phyloP scores from a whole-genome alignment of 2,113 vertebrate genomes.

The Laticauda laticaudata region DNA sequence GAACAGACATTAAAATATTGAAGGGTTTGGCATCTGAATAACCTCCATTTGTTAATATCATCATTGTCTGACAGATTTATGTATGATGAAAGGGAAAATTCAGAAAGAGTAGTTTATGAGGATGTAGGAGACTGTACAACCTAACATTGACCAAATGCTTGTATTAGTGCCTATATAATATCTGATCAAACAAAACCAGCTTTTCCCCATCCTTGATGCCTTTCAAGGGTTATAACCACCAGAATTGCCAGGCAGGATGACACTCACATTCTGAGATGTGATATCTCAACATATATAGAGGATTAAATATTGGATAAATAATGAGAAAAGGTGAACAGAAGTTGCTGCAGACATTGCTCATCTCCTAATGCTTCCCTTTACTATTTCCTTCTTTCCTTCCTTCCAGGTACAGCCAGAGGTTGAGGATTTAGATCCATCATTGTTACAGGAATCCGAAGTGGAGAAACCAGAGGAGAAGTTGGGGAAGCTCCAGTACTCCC shows the following conservation, averaged over 20 bases:
- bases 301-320: not conserved
- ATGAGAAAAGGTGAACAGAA: not conserved
- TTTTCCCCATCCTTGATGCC: not conserved
- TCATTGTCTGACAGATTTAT: not conserved
- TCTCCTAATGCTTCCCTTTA: not conserved
- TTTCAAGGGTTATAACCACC: not conserved
- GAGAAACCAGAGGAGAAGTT: slow-evolving; percentile 68
- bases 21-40: not conserved
- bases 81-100: not conserved
- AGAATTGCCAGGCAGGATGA: not conserved
- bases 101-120: not conserved
- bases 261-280: not conserved
- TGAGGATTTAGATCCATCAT: slow-evolving; percentile 74
- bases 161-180: not conserved
- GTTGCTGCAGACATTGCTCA: not conserved
- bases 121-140: not conserved
- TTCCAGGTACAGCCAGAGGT: slow-evolving; percentile 74
- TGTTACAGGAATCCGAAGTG: slow-evolving; percentile 62
- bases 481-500: slow-evolving; percentile 82
- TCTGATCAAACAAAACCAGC: not conserved
- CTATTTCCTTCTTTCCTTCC: not conserved
- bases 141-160: not conserved
- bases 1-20: not conserved
- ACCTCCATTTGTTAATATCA: not conserved
- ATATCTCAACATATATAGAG: not conserved